phyloP scores from a whole-genome alignment of 2,113 vertebrate species.

The Edolisoma coerulescens region DNA sequence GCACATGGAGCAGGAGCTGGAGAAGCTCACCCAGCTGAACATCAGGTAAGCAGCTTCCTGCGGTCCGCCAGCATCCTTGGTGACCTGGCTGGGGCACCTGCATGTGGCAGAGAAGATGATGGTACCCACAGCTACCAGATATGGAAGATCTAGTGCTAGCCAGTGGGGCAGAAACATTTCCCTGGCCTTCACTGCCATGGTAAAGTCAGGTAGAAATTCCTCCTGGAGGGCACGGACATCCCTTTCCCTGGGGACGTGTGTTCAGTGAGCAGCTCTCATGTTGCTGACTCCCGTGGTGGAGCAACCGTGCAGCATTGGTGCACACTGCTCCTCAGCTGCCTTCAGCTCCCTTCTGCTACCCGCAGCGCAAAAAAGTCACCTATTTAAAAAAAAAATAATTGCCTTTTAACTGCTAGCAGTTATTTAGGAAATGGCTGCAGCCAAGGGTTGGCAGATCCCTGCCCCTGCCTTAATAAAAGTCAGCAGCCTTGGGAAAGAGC shows the following conservation, averaged over 20 bases:
- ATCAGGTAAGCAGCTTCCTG: slow-evolving; percentile 80
- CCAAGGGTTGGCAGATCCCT: slow-evolving; percentile 64
- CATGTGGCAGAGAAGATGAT: not conserved
- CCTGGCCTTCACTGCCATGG: not conserved
- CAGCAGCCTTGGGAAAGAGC: slow-evolving; percentile 51
- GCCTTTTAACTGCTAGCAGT: slow-evolving; percentile 61
- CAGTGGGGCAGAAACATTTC: not conserved
- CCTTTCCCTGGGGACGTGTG: accelerated
- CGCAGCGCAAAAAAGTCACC: not conserved
- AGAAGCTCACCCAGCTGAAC: slow-evolving; percentile 89
- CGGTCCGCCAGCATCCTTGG: not conserved
- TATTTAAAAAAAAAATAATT: slow-evolving; percentile 12
- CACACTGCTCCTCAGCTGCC: not conserved
- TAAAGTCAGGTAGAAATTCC: not conserved
- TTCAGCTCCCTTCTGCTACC: not conserved
- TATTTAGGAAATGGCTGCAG: slow-evolving; percentile 64
- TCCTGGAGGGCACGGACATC: not conserved
- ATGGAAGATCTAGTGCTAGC: not conserved
- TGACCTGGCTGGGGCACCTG: accelerated
- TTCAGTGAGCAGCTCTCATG: not conserved
- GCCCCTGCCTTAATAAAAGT: slow-evolving; percentile 63
- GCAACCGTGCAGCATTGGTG: not conserved
- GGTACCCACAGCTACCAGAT: not conserved
- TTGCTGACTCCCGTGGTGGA: accelerated
- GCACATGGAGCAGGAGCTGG: slow-evolving; percentile 98